Evolutionary conservation across 2,888 invertebrate genomes (phyloP), one percentile per base, ranked within the genome.

Genomic region (Tenthredo livida): DNA sequence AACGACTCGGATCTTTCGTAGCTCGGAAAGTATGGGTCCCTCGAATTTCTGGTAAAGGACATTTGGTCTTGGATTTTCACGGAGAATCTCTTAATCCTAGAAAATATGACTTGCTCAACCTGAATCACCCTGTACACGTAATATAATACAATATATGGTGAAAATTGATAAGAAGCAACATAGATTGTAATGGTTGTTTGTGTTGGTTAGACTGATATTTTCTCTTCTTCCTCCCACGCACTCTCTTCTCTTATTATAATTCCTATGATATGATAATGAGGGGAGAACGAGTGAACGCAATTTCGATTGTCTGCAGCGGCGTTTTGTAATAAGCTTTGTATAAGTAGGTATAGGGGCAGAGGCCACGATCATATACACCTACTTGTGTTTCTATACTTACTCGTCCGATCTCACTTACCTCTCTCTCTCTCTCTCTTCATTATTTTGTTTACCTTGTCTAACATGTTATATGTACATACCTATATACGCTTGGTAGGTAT

Each of bases 381-480:
- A 54, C 61, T 61, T 61, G 25, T 25, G 61, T 25, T 25, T 61
- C 4, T 12, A 21, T 61, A 61, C 61, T 54, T 54, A 61, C 21
- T 54, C 50, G 50, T 21, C n/a, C 7, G 21, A 58, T 58, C 58
- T 33, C 29, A 12, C 65, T 33, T 33, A 33, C 7, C 7, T 37
- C 37, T 37, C 65, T 33, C 15, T 33, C 33, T 67, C 17, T 33
- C 29, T 67, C 12, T 67, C 17, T 33, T 33, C 33, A 33, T 67
- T 33, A 67, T 67, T 17, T 29, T 29, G 33, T 67, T 67, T 15
- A 67, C 67, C 67, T 67, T 67, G 67, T 67, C 67, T 67, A 67
- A 33, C 67, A 33, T 67, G 15, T n/a, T n/a, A n/a, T n/a, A n/a
- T n/a, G 9, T 61, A 61, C 25, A 61, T 37, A 37, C 37, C 37